These are phyloP conservation scores for Conops quadrifasciatus DNA, from an alignment of 2,888 invertebrate species.

Conservation along the genomic window DNA sequence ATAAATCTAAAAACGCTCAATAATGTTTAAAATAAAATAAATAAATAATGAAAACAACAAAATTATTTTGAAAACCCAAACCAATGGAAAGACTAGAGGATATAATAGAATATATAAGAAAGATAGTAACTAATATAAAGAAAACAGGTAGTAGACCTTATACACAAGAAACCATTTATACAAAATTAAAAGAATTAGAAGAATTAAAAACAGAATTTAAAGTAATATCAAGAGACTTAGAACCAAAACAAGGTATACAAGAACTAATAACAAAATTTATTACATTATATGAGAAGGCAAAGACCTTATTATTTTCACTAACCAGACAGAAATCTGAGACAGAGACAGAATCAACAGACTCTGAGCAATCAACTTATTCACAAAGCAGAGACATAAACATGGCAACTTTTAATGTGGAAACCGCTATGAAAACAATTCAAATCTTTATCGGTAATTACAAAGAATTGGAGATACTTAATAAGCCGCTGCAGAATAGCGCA, in stretches of 20 bases:
- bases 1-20: background rate
- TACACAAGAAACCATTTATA: no score
- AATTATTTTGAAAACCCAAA: no score
- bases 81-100: no score
- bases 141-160: no score
- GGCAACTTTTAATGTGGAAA: conserved; percentile 4
- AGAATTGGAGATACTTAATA: conserved; percentile 2
- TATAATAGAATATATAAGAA: no score
- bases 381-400: background rate
- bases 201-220: no score
- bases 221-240: no score
- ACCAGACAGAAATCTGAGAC: background rate
- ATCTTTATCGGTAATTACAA: background rate
- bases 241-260: no score
- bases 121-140: no score
- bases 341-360: background rate
- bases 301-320: background rate
- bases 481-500: no score
- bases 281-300: background rate
- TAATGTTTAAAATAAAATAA: background rate
- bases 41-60: background rate
- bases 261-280: background rate
- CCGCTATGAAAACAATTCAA: background rate
- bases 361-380: background rate
- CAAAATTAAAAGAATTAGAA: no score